Evolutionary conservation across 2,888 invertebrate genomes (phyloP).

Genomic region (Thelaira solivaga): DNA sequence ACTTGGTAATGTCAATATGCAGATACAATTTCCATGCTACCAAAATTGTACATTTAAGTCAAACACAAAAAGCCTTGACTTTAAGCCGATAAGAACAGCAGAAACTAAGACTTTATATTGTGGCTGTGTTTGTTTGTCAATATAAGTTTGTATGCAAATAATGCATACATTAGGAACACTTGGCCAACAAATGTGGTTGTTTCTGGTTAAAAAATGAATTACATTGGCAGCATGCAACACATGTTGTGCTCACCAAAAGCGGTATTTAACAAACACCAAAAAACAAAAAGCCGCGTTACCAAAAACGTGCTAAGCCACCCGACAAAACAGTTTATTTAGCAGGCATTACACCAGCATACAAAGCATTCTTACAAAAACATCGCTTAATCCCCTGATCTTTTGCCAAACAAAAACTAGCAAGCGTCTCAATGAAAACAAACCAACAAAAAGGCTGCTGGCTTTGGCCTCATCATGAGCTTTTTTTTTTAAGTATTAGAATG

Average conservation of each 20-base stretch:
- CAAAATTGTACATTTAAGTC: conserved; percentile 45
- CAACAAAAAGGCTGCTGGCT: neutral
- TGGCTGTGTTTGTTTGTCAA: neutral
- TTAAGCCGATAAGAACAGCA: conserved; percentile 52
- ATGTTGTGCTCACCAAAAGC: conserved; percentile 61
- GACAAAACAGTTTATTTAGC: conserved; percentile 62
- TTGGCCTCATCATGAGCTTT: too few species aligned
- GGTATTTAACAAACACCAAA: conserved; percentile 53
- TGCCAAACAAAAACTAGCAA: neutral
- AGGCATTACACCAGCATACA: conserved; percentile 17
- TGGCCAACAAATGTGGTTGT: conserved; percentile 41
- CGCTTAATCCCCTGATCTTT: conserved; percentile 41
- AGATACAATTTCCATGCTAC: conserved; percentile 28
- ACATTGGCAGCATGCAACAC: conserved; percentile 54
- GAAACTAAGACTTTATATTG: conserved; percentile 11
- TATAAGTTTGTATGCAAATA: conserved; percentile 28
- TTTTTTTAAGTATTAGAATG: too few species aligned
- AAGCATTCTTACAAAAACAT: neutral
- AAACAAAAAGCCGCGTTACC: conserved; percentile 56
- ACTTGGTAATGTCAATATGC: conserved; percentile 58
- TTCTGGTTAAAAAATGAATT: conserved; percentile 31
- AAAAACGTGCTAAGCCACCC: conserved; percentile 62
- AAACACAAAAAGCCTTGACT: conserved; percentile 57
- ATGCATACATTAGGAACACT: conserved; percentile 47
- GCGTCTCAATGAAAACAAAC: neutral